phyloP scores from a whole-genome alignment of 1,140 invertebrate species.

The Onthophagus taurus region DNA sequence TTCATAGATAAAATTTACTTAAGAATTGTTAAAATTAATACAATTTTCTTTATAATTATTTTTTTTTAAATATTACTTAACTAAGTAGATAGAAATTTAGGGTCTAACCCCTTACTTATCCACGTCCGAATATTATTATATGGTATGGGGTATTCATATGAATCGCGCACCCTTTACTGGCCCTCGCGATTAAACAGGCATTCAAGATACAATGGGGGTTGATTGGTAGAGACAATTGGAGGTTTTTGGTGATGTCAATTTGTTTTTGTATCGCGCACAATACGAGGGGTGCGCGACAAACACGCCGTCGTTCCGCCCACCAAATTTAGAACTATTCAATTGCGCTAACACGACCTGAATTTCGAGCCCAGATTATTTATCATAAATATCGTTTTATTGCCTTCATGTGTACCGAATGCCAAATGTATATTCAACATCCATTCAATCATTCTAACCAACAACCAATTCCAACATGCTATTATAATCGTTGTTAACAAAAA shows the following conservation, averaged over 20 bases:
- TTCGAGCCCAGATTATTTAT: constrained; percentile 33
- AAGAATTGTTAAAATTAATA: no score
- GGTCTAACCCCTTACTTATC: constrained; percentile 9
- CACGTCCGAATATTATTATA: constrained; percentile 2
- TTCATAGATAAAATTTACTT: no score
- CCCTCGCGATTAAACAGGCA: constrained; percentile 32
- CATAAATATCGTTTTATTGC: constrained; percentile 30
- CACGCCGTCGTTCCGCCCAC: constrained; percentile 23
- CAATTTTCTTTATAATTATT: no score
- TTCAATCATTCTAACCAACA: no score
- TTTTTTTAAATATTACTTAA: no score
- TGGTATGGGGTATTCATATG: no score
- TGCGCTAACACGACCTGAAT: constrained; percentile 30
- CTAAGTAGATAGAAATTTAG: no score
- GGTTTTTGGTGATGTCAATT: constrained; percentile 38
- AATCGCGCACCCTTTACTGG: constrained; percentile 27
- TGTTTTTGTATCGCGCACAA: constrained; percentile 35
- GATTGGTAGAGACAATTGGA: constrained; percentile 38
- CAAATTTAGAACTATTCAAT: constrained; percentile 36
- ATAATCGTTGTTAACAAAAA: no score
- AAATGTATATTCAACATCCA: no score
- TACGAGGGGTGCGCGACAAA: constrained; percentile 27
- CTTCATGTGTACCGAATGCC: constrained; percentile 21
- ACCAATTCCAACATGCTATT: no score
- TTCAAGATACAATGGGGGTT: constrained; percentile 32